A percentile compares a stretch with the other conserved stretches of the same genome.
Conservation (phyloP, 2,888 invertebrate genomes). For the Papilio demoleus region DNA sequence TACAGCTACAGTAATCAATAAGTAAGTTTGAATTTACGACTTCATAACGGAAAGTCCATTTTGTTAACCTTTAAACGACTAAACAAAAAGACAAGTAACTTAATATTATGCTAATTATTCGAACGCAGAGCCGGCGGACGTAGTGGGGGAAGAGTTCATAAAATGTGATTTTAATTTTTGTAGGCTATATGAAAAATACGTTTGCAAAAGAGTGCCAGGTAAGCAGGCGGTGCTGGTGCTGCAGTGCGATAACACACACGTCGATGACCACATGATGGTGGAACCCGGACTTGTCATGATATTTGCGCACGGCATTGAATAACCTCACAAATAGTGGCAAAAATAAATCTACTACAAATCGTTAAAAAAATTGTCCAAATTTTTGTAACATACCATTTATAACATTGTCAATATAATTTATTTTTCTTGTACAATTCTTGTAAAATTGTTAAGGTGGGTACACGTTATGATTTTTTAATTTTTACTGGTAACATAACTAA, state of each 20-base stretch:
- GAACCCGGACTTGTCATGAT: conserved; percentile 98
- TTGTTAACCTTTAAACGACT: no score
- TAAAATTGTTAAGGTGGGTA: conserved; percentile 1
- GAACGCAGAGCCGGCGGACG: no score
- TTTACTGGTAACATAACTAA: no score
- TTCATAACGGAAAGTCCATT: no score
- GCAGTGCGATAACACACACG: conserved; percentile 97
- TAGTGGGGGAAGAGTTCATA: no score
- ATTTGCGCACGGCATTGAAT: conserved; percentile 98
- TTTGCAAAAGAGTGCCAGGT: conserved; percentile 96
- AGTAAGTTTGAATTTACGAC: no score
- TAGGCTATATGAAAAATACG: conserved; percentile 94
- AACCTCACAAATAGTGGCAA: conserved; percentile 48
- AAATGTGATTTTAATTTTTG: conserved; percentile 33
- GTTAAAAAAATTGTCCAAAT: conserved; percentile 1
- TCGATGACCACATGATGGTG: conserved; percentile 97
- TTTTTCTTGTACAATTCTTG: conserved; percentile 43
- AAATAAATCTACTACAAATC: conserved; percentile 3
- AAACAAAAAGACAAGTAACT: no score
- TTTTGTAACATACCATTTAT: not conserved
- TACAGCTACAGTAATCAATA: no score
- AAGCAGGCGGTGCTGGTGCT: conserved; percentile 98
- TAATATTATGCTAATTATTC: no score
- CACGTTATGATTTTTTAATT: not conserved
- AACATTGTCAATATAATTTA: conserved; percentile 15